Evolutionary conservation across 2,113 vertebrate species (phyloP).

Genomic region (Psilopogon haemacephalus): DNA sequence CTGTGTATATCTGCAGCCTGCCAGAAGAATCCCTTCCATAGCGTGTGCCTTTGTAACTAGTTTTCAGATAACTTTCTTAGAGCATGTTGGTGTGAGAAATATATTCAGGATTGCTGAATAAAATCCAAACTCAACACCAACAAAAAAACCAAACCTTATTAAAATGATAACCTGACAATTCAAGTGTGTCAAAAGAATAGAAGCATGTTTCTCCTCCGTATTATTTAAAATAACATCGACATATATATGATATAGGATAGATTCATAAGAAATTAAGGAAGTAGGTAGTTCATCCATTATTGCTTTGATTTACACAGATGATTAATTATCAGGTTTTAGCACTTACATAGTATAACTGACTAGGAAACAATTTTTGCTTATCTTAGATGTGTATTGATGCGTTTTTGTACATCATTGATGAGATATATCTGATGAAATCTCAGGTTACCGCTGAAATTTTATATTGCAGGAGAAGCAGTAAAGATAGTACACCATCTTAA

Average conservation of each 20-base stretch:
- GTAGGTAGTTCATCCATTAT: neutral
- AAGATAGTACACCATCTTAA: neutral
- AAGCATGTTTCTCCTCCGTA: neutral
- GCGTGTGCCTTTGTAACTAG: neutral
- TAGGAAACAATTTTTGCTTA: neutral
- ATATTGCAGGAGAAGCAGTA: neutral
- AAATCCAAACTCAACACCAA: too few species aligned
- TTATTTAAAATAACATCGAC: neutral
- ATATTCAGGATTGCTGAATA: neutral
- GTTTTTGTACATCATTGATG: too few species aligned
- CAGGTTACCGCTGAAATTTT: neutral
- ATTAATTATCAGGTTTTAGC: neutral
- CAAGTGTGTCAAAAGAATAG: neutral
- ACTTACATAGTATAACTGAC: neutral
- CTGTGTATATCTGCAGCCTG: neutral
- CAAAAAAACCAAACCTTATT: neutral
- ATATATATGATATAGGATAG: neutral
- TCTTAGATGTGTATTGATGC: neutral
- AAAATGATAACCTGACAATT: neutral
- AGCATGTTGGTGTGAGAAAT: neutral
- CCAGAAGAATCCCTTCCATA: neutral
- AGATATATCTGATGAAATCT: neutral
- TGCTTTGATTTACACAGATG: neutral
- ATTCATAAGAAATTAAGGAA: neutral
- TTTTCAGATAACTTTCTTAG: neutral